Evolutionary conservation across 1,140 invertebrate genomes (phyloP).

Genomic region (Atopsyche davidsoni): DNA sequence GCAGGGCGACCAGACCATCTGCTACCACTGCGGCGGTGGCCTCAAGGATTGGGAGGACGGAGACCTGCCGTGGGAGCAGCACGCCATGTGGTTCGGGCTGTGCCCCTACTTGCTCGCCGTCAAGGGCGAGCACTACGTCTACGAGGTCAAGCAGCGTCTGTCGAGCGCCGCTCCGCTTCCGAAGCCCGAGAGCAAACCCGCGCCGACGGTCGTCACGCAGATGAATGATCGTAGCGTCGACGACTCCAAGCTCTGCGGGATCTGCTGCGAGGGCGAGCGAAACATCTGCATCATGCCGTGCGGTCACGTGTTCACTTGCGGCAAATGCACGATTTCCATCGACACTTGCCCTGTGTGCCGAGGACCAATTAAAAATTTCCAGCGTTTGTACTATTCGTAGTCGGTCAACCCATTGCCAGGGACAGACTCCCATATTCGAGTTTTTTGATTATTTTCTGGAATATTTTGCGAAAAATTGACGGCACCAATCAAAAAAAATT

Average conservation of each 20-base stretch:
- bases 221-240: no score
- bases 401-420: no score
- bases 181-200: neutral
- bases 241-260: constrained; percentile 54
- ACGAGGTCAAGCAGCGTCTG: no score
- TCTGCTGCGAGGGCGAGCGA: constrained; percentile 70
- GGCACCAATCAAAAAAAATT: no score
- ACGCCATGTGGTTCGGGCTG: constrained; percentile 76
- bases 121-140: constrained; percentile 68
- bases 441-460: no score
- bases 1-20: constrained; percentile 74
- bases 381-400: no score
- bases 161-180: neutral
- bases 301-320: constrained; percentile 84
- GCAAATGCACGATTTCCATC: constrained; percentile 56
- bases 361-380: no score
- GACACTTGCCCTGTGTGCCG: no score
- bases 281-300: constrained; percentile 78
- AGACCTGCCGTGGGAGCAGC: constrained; percentile 84
- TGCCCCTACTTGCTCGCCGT: constrained; percentile 68
- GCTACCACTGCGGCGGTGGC: constrained; percentile 81
- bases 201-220: neutral
- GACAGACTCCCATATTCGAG: no score
- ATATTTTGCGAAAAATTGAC: no score
- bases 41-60: constrained; percentile 80